Evolutionary conservation across 2,797 vertebrate species (phyloP), one percentile per base, ranked within the genome.

Genomic region (Periparus ater): DNA sequence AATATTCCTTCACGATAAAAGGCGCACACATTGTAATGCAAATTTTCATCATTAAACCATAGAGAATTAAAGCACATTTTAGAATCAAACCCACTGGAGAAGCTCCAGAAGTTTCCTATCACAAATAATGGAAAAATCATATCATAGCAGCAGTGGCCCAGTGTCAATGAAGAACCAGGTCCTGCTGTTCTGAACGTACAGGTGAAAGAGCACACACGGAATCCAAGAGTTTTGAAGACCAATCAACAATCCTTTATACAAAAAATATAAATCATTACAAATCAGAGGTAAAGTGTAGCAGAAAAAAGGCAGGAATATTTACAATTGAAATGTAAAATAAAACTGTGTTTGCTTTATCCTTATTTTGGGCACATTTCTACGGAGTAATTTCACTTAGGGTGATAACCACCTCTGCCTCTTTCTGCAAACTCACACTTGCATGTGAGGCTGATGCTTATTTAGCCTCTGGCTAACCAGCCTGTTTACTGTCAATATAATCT

Each of bases 21-120:
- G 13, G 8, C 2, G 6, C 34, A 19, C 12, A 47, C 1, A 2
- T 10, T 36, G 3, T 38, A 47, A 67, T 10, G 27, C 7, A 53
- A 80, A 78, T 75, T 65, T 65, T 36, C 72, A 65, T 38, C 36
- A 30, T 54, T 65, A 84, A 57, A 23, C 10, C 45, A 7, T 1
- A 27, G 22, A 83, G 32, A 63, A 85, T 30, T 48, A 34, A 55
- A 80, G 11, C 10, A 38, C 0, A 21, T 61, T 63, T 88, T 17
- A 67, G 26, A 63, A 63, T 54, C 15, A 30, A 92, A 82, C 18
- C 70, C 51, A 66, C 20, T 72, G 17, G 50, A 55, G 30, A 68
- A 76, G 17, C 10, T 63, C 13, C 8, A 7, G 7, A 85, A n/a
- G 4, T 58, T 54, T 62, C 12, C 11, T 29, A 8, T 32, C 2